Percentiles rank a stretch among this genome's conserved stretches.
These are phyloP conservation scores for Leucophenga maculata DNA, from an alignment of 2,888 invertebrate genomes.

Conservation along the genomic window DNA sequence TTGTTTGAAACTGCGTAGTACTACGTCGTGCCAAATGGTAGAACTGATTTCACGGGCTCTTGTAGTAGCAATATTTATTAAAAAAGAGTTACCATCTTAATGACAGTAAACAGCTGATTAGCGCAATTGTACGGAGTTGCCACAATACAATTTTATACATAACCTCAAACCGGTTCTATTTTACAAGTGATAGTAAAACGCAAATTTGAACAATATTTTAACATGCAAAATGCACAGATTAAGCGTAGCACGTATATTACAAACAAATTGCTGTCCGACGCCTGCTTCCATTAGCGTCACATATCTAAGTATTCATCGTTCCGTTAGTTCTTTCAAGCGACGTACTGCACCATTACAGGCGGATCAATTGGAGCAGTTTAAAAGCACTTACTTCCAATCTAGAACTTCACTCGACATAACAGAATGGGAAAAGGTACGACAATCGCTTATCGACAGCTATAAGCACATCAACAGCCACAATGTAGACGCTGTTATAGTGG, in stretches of 20 bases:
- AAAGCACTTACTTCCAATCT: slow-evolving; percentile 44
- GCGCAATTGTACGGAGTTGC: too few relatives aligned
- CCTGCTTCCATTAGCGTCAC: not conserved
- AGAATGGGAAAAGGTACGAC: slow-evolving; percentile 62
- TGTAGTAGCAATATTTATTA: too few relatives aligned
- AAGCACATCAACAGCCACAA: slow-evolving; percentile 70
- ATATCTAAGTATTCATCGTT: not conserved
- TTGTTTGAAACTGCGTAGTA: too few relatives aligned
- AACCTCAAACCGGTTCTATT: not conserved
- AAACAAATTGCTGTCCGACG: not conserved
- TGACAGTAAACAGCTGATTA: not conserved
- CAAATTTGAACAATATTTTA: too few relatives aligned
- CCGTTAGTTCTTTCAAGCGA: slow-evolving; percentile 52
- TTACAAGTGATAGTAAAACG: too few relatives aligned
- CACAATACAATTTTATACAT: not conserved
- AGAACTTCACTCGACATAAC: slow-evolving; percentile 38
- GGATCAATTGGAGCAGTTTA: slow-evolving; percentile 55
- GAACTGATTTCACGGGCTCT: too few relatives aligned
- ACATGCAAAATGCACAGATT: slow-evolving; percentile 44
- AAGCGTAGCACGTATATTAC: slow-evolving; percentile 38
- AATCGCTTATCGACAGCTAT: slow-evolving; percentile 50
- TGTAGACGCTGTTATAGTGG: slow-evolving; percentile 77
- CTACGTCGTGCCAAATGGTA: too few relatives aligned
- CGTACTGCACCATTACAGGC: slow-evolving; percentile 40
- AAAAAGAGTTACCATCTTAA: too few relatives aligned